phyloP scores from a whole-genome alignment of 2,888 invertebrate genomes.

The Deilephila porcellus region DNA sequence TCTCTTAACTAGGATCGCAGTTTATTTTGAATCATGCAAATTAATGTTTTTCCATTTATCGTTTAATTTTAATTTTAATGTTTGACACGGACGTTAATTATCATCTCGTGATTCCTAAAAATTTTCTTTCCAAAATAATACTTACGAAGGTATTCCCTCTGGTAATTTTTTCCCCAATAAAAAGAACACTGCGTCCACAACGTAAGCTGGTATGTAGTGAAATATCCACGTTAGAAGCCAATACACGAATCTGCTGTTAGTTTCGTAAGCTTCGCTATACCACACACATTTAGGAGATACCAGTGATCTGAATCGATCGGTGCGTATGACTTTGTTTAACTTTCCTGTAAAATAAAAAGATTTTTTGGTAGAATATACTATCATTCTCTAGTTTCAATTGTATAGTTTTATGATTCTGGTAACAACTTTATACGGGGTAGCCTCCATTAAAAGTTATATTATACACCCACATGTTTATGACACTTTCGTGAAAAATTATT shows the following conservation, averaged over 20 bases:
- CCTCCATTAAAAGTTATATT: too few relatives aligned
- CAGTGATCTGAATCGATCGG: background rate
- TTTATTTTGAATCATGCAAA: too few relatives aligned
- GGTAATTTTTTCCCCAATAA: conserved; percentile 8
- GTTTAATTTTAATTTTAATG: too few relatives aligned
- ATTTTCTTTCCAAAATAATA: background rate
- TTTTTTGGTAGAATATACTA: background rate
- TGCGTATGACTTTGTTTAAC: background rate
- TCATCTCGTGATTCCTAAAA: background rate
- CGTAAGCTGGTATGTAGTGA: conserved; percentile 43
- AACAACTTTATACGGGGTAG: too few relatives aligned
- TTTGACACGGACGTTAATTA: background rate
- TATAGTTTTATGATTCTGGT: too few relatives aligned
- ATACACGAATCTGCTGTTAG: conserved; percentile 29
- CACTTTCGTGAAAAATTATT: too few relatives aligned
- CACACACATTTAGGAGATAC: background rate
- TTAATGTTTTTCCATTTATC: too few relatives aligned
- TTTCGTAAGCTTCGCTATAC: background rate
- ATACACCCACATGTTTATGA: too few relatives aligned
- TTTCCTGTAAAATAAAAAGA: background rate
- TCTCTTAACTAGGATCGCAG: too few relatives aligned
- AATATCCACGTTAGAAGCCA: conserved; percentile 36
- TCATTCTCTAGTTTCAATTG: too few relatives aligned
- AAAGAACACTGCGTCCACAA: conserved; percentile 26
- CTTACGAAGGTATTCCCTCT: conserved; percentile 30